Base-by-base conservation (phyloP, 1,140 invertebrate genomes). In the Dolichoris vasculosae region DNA sequence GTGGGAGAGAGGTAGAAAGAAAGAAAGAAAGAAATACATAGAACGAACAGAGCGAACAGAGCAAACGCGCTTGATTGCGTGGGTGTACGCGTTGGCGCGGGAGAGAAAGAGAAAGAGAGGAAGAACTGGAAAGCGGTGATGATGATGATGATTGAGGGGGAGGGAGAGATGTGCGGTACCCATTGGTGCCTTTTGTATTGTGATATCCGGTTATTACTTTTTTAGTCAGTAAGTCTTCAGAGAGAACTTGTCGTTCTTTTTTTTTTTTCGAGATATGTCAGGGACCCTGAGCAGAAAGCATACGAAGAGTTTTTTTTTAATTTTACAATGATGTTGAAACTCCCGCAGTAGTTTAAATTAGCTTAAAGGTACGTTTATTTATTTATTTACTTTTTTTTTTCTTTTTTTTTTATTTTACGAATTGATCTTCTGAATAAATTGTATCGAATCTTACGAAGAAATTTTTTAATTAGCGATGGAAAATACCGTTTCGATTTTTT, bases 121-220 rank as follows among this genome's bases (percentile, higher is more conserved):
- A 7, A 69, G n/a, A 69, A 30, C 17, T n/a, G n/a, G n/a, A n/a
- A n/a, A n/a, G n/a, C n/a, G n/a, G n/a, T n/a, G n/a, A n/a, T n/a
- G n/a, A n/a, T n/a, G n/a, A n/a, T n/a, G n/a, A n/a, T n/a, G n/a
- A n/a, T n/a, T n/a, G n/a, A 13, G 4, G 8, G 20, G 4, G 26
- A 17, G 15, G 43, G 13, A 73, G n/a, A 82, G 83, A 84, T 85
- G 87, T 85, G 82, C 82, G 77, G 64, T 17, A 59, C 83, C 88
- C 80, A 71, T 73, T 71, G 78, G 88, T 88, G 88, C 88, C 88
- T 88, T 89, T 88, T 83, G 89, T 88, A 91, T 90, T 92, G 91
- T 92, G 91, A 92, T 92, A 92, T 91, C 88, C 88, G 87, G 90
- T 89, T 90, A 91, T 89, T 85, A 86, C 73, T 82, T 86, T 84